Conservation (phyloP, 2,113 vertebrate species). For the Leuciscus idus region DNA sequence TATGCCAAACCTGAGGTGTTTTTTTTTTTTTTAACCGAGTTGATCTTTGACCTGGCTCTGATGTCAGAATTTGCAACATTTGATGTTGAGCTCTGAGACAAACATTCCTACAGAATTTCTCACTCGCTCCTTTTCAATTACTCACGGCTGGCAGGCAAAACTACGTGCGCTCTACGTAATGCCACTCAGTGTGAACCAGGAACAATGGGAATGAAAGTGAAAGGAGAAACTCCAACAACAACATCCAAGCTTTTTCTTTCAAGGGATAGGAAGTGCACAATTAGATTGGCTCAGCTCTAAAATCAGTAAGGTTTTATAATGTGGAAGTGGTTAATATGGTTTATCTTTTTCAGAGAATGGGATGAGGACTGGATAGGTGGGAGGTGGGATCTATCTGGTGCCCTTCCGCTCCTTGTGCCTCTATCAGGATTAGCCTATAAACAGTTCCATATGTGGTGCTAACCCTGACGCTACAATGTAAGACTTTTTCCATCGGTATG, state of each 20-base stretch:
- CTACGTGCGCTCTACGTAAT: conserved; percentile 25
- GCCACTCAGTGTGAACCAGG: neutral
- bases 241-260: neutral
- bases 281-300: conserved; percentile 49
- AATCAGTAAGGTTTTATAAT: conserved; percentile 45
- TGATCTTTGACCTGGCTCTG: conserved; percentile 52
- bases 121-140: conserved; percentile 19
- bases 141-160: conserved; percentile 35
- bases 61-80: conserved; percentile 48
- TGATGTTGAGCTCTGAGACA: conserved; percentile 45
- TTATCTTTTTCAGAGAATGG: conserved; percentile 44
- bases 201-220: neutral
- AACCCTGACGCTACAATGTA: conserved; percentile 67
- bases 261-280: conserved; percentile 55
- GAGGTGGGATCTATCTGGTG: conserved; percentile 47
- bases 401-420: conserved; percentile 58
- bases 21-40: conserved; percentile 27
- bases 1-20: conserved; percentile 49
- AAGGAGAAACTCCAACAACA: conserved; percentile 10
- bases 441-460: conserved; percentile 76
- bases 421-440: conserved; percentile 72
- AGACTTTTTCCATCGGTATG: conserved; percentile 61
- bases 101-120: conserved; percentile 43
- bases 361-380: conserved; percentile 13
- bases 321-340: conserved; percentile 50